These are phyloP conservation scores for Leucoma salicis DNA, from an alignment of 2,888 invertebrate genomes.

Conservation along the genomic window DNA sequence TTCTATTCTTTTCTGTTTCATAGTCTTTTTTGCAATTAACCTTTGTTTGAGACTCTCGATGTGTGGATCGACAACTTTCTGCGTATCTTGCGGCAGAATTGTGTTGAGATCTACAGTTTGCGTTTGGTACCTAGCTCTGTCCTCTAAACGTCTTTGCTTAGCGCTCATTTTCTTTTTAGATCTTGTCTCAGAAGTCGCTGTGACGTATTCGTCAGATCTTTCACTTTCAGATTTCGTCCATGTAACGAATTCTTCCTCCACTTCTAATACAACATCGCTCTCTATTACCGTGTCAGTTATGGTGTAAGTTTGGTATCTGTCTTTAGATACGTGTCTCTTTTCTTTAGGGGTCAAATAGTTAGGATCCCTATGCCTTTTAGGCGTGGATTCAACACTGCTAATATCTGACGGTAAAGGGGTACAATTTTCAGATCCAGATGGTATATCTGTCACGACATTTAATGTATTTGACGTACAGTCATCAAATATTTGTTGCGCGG, in stretches of 20 bases:
- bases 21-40: conserved; percentile 70
- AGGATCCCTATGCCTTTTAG: conserved; percentile 81
- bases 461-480: conserved; percentile 82
- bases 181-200: conserved; percentile 57
- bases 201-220: conserved; percentile 61
- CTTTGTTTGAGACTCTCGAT: conserved; percentile 66
- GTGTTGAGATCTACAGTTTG: conserved; percentile 76
- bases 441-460: conserved; percentile 81
- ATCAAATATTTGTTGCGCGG: conserved; percentile 83
- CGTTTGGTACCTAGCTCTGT: conserved; percentile 87
- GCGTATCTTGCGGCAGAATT: conserved; percentile 44
- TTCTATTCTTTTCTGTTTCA: conserved; percentile 82
- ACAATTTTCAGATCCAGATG: conserved; percentile 77
- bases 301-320: conserved; percentile 92
- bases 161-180: conserved; percentile 78
- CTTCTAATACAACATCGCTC: conserved; percentile 50
- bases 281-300: conserved; percentile 82
- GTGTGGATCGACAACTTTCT: conserved; percentile 52
- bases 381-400: conserved; percentile 89
- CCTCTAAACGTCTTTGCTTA: conserved; percentile 85
- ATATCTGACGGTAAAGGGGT: conserved; percentile 87
- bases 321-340: conserved; percentile 87
- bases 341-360: conserved; percentile 88
- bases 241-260: conserved; percentile 65
- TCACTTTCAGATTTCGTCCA: conserved; percentile 75